Evolutionary conservation across 2,888 invertebrate species (phyloP).

Genomic region (Clivina fossor): DNA sequence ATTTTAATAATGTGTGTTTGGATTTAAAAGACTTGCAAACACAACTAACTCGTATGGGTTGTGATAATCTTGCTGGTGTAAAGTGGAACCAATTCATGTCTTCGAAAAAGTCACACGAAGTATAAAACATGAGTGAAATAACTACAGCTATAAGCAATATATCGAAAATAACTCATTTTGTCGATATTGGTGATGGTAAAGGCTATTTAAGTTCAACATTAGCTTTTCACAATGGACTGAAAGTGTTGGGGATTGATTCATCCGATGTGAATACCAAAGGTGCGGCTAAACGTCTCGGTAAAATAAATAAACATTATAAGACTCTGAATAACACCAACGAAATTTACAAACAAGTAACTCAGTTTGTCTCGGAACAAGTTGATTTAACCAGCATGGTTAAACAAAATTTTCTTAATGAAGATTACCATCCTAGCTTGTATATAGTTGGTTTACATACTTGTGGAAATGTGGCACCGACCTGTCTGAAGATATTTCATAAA

Average conservation of each 20-base stretch:
- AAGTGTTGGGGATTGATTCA: constrained; percentile 82
- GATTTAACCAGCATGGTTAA: constrained; percentile 57
- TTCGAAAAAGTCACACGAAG: constrained; percentile 80
- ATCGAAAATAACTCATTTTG: constrained; percentile 55
- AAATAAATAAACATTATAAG: constrained; percentile 53
- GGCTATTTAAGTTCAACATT: constrained; percentile 81
- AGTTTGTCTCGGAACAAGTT: constrained; percentile 62
- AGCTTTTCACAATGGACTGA: constrained; percentile 67
- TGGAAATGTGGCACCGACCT: constrained; percentile 76
- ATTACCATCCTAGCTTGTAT: constrained; percentile 53
- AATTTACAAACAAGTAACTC: constrained; percentile 63
- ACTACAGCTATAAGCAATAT: constrained; percentile 57
- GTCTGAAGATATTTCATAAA: constrained; percentile 67
- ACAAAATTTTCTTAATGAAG: constrained; percentile 55
- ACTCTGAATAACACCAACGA: constrained; percentile 43
- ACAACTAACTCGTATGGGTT: constrained; percentile 46
- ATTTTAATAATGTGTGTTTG: constrained; percentile 53
- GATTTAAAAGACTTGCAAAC: constrained; percentile 51
- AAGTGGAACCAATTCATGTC: constrained; percentile 72
- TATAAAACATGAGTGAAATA: constrained; percentile 65
- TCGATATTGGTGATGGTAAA: constrained; percentile 89
- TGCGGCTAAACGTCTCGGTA: constrained; percentile 61
- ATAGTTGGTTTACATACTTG: constrained; percentile 85
- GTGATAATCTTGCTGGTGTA: constrained; percentile 49
- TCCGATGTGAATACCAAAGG: constrained; percentile 66